Evolutionary conservation across 2,113 vertebrate genomes (phyloP).

Genomic region (Pachypanchax playfairii): DNA sequence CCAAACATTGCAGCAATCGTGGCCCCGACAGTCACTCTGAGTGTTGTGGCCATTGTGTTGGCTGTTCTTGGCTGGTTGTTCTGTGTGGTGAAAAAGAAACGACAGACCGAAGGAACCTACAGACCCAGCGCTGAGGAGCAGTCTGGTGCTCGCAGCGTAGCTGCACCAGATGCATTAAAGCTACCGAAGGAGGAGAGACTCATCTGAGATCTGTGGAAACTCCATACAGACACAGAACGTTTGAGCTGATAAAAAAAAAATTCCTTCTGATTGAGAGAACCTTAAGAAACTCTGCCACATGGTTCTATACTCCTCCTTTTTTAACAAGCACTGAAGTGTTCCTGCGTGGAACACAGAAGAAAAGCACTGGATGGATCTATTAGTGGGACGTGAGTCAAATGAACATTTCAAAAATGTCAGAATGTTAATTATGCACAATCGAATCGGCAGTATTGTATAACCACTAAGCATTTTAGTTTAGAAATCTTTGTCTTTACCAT

Average conservation of each 20-base stretch:
- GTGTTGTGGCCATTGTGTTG: conserved; percentile 72
- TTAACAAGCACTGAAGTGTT: conserved; percentile 23
- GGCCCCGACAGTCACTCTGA: conserved; percentile 81
- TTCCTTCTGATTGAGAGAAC: conserved; percentile 4
- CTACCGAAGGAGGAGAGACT: conserved; percentile 91
- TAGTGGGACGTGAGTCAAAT: conserved; percentile 9
- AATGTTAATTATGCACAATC: conserved; percentile 29
- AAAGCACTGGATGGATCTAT: conserved; percentile 9
- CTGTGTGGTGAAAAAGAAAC: conserved; percentile 84
- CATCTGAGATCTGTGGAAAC: conserved; percentile 78
- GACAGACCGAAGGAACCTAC: conserved; percentile 90
- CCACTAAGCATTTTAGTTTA: conserved; percentile 20
- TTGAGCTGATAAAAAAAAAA: conserved; percentile 8
- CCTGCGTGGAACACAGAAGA: conserved; percentile 8
- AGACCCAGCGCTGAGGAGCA: conserved; percentile 89
- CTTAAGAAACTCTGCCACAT: conserved; percentile 7
- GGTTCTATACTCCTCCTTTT: conserved; percentile 12
- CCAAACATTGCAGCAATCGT: conserved; percentile 82
- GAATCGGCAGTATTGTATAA: conserved; percentile 60
- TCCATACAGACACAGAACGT: too few relatives aligned
- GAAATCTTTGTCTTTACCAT: conserved; percentile 13
- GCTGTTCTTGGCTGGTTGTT: conserved; percentile 73
- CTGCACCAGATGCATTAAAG: conserved; percentile 82
- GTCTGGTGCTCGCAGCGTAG: conserved; percentile 76
- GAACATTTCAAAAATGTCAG: conserved; percentile 27